Evolutionary conservation across 2,797 vertebrate genomes (phyloP).

Genomic region (Poeciliopsis presidionis): DNA sequence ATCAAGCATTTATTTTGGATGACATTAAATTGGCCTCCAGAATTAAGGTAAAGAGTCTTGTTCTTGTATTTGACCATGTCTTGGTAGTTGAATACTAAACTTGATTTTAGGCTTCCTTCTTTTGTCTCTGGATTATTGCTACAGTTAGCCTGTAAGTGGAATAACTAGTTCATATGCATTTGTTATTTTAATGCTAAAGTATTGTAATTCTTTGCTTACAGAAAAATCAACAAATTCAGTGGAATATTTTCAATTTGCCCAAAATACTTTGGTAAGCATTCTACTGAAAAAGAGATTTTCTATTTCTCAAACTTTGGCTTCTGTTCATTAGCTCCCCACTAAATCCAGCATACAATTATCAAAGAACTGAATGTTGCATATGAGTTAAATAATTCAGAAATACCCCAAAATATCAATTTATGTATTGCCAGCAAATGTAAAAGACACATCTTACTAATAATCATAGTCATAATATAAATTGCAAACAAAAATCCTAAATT

Average conservation of each 20-base stretch:
- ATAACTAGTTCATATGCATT: not conserved
- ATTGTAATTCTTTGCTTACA: not conserved
- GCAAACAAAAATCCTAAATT: no score
- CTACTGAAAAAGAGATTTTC: no score
- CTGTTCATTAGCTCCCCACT: no score
- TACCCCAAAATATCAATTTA: no score
- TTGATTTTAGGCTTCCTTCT: not conserved
- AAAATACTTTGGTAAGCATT: not conserved
- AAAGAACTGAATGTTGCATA: not conserved
- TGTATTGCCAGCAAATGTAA: no score
- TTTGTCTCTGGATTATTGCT: not conserved
- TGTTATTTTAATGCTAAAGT: not conserved
- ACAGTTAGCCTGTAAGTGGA: not conserved
- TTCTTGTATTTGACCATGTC: not conserved
- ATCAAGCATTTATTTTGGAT: not conserved
- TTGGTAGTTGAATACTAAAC: not conserved
- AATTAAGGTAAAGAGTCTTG: not conserved
- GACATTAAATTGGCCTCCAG: not conserved
- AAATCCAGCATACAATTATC: not conserved
- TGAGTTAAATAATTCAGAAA: not conserved
- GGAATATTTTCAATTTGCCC: not conserved
- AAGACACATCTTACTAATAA: no score
- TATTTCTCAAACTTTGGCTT: no score
- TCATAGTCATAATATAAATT: not conserved
- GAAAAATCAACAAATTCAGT: not conserved